phyloP scores from a whole-genome alignment of 1,140 invertebrate species.

The Elysia chlorotica region DNA sequence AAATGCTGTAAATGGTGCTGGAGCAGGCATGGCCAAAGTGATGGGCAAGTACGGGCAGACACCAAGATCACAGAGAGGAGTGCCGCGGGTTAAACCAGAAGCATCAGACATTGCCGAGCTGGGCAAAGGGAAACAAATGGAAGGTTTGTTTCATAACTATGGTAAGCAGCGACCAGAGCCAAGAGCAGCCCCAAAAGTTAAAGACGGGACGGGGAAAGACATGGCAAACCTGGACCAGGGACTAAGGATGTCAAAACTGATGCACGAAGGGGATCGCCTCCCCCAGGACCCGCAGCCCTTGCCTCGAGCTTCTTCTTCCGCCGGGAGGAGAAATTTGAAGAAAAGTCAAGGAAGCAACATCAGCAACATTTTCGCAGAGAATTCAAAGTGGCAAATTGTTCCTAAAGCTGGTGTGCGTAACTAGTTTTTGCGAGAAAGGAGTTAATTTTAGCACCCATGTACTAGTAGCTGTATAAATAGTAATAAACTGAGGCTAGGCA shows the following conservation, averaged over 20 bases:
- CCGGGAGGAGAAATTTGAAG: conserved; percentile 39
- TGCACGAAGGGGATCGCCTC: conserved; percentile 43
- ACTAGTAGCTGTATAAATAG: no score
- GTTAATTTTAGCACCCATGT: no score
- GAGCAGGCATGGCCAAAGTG: conserved; percentile 42
- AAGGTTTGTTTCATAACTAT: conserved; percentile 43
- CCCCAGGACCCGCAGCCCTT: conserved; percentile 33
- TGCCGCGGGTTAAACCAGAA: conserved; percentile 53
- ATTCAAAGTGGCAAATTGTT: conserved; percentile 41
- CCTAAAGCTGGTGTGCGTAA: conserved; percentile 30
- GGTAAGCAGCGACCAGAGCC: conserved; percentile 34
- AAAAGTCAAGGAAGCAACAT: conserved; percentile 43
- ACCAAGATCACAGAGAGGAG: conserved; percentile 38
- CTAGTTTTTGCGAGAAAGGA: no score
- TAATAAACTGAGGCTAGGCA: no score
- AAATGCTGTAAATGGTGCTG: conserved; percentile 38
- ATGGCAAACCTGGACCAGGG: conserved; percentile 49
- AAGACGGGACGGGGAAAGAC: conserved; percentile 46
- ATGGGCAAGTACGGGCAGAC: conserved; percentile 43
- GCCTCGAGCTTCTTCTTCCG: conserved; percentile 36
- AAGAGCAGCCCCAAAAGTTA: conserved; percentile 46
- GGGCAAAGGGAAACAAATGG: conserved; percentile 46
- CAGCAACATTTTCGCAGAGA: conserved; percentile 37
- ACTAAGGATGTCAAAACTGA: conserved; percentile 47
- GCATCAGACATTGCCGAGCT: conserved; percentile 44